phyloP scores from a whole-genome alignment of 1,140 invertebrate genomes.

The Drosophila takahashii region DNA sequence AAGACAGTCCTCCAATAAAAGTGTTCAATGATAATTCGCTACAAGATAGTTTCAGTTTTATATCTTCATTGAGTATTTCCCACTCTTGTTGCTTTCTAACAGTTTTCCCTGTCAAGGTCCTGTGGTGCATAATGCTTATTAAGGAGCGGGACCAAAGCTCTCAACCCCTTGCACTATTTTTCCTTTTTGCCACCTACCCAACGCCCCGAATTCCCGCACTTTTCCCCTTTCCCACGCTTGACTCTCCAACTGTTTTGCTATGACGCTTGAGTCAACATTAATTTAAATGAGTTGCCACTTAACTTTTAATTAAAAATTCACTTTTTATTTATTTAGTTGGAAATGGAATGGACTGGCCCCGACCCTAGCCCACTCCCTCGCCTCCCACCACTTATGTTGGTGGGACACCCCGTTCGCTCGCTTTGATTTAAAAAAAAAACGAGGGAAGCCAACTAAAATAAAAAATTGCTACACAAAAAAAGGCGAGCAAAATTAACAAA shows the following conservation, averaged over 20 bases:
- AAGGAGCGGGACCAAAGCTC: slow-evolving; percentile 30
- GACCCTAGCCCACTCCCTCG: not conserved
- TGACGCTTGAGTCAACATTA: slow-evolving; percentile 83
- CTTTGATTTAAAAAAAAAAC: slow-evolving; percentile 79
- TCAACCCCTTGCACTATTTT: slow-evolving; percentile 38
- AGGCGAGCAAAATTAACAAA: slow-evolving; percentile 6
- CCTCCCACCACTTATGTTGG: slow-evolving; percentile 41
- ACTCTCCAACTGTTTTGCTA: slow-evolving; percentile 76
- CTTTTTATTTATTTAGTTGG: slow-evolving; percentile 83
- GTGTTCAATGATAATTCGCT: not conserved
- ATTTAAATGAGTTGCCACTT: slow-evolving; percentile 84
- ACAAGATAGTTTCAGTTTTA: not conserved
- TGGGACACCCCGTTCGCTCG: slow-evolving; percentile 37
- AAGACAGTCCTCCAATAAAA: too few relatives aligned
- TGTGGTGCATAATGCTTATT: slow-evolving; percentile 73
- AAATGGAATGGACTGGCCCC: slow-evolving; percentile 70
- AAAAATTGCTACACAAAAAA: slow-evolving; percentile 46
- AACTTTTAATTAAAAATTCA: slow-evolving; percentile 84
- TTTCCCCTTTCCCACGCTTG: slow-evolving; percentile 23
- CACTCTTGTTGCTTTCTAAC: not conserved
- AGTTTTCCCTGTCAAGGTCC: slow-evolving; percentile 52
- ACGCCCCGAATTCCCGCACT: slow-evolving; percentile 1
- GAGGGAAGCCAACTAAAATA: slow-evolving; percentile 70
- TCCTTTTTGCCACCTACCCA: slow-evolving; percentile 8
- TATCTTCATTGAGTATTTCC: slow-evolving; percentile 34